phyloP scores from a whole-genome alignment of 1,140 invertebrate genomes.

The Drosophila elegans region DNA sequence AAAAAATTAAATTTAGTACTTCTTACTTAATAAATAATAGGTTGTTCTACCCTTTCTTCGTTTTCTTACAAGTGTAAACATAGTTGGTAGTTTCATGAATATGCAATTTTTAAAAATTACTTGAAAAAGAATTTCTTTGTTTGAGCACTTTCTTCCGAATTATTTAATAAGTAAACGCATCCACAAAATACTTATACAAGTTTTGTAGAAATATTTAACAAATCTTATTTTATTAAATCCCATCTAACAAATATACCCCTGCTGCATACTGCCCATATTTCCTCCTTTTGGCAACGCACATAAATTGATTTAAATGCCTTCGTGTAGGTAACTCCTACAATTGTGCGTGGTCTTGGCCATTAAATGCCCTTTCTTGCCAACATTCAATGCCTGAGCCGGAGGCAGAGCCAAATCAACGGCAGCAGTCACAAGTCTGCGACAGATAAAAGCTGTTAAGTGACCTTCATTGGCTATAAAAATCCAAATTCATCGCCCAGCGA shows the following conservation, averaged over 20 bases:
- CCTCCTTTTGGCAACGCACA: constrained; percentile 1
- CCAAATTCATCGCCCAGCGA: constrained; percentile 62
- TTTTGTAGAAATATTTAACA: too few species aligned
- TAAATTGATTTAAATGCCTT: constrained; percentile 64
- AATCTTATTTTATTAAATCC: too few species aligned
- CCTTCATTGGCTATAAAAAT: constrained; percentile 82
- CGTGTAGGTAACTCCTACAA: constrained; percentile 55
- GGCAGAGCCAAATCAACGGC: constrained; percentile 26
- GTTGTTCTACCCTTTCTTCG: background rate
- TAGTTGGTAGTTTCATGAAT: background rate
- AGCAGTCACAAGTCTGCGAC: constrained; percentile 39
- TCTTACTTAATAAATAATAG: too few species aligned
- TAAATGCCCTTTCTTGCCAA: constrained; percentile 41
- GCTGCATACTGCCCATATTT: too few species aligned
- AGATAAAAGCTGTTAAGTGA: constrained; percentile 75
- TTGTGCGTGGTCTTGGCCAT: constrained; percentile 65
- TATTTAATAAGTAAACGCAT: too few species aligned
- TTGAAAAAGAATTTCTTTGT: background rate
- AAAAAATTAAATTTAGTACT: too few species aligned
- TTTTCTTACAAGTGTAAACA: background rate
- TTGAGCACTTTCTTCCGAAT: background rate
- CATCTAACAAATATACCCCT: too few species aligned
- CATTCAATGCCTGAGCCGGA: constrained; percentile 30
- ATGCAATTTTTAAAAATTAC: background rate
- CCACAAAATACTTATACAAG: too few species aligned